Evolutionary conservation across 2,888 invertebrate species (phyloP), one percentile per base, ranked within the genome.

Genomic region (Apotomis betuletana): DNA sequence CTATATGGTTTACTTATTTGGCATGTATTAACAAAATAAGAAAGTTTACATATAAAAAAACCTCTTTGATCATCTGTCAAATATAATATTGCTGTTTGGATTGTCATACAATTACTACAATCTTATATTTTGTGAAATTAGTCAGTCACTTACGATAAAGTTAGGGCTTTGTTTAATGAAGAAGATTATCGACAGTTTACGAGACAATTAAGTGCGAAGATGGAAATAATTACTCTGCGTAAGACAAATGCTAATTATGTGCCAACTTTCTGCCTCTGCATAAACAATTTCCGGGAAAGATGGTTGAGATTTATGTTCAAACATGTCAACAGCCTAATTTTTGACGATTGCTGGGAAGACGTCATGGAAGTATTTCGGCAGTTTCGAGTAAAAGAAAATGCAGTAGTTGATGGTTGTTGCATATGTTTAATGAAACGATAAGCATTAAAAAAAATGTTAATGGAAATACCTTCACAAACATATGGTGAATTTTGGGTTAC

Each of bases 341-440:
- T 58, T 58, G 41, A 58, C 41, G 58, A 58, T 58, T 58, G 58
- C 41, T 58, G 58, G 58, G 58, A 41, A 13, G n/a, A 13, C 8
- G 58, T 41, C 57, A 57, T 10, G 8, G 41, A 41, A 58, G 13
- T 58, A 41, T 41, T 58, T 58, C 58, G 58, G 41, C 41, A 58
- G 58, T 58, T 58, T 58, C 13, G 58, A 58, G 58, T 58, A 58
- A 38, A 58, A 58, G 41, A 41, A 41, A 41, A 41, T 41, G 41
- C 6, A 41, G 41, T 41, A 41, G 41, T 41, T 41, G 6, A 41
- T 41, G 41, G 41, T 41, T 41, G 41, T 41, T 41, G 41, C 41
- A 41, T 41, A 41, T 41, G 6, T 41, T 6, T 6, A 41, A 41
- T 41, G 6, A 5, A 41, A 41, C 41, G 5, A 41, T 6, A 0